Evolutionary conservation across 1,140 invertebrate genomes (phyloP).

Genomic region (Ips nitidus): DNA sequence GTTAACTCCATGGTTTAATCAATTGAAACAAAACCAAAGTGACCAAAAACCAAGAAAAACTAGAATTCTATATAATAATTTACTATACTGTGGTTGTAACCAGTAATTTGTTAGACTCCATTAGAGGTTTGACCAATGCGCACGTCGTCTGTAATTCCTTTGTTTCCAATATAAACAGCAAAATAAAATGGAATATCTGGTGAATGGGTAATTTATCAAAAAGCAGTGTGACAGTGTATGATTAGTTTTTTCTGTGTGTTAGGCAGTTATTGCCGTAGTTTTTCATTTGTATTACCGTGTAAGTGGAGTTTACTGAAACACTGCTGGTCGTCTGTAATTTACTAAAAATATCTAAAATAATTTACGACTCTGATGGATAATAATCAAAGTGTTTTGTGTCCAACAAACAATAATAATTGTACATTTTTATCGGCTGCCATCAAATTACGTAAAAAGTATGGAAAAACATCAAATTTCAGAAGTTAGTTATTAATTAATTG

Average conservation of each 20-base stretch:
- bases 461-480: too few species aligned
- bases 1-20: too few species aligned
- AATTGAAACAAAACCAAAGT: too few species aligned
- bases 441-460: too few species aligned
- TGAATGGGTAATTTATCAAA: slow-evolving; percentile 16
- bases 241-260: slow-evolving; percentile 10
- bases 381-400: not conserved
- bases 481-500: too few species aligned
- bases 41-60: too few species aligned
- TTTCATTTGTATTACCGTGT: not conserved
- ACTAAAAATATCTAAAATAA: not conserved
- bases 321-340: not conserved
- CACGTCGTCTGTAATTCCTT: slow-evolving; percentile 5
- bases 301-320: not conserved
- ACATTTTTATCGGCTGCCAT: not conserved
- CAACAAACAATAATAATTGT: not conserved
- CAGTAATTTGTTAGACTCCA: too few species aligned
- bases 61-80: too few species aligned
- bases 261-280: not conserved
- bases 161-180: slow-evolving; percentile 8
- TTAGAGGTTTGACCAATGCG: too few species aligned
- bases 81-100: too few species aligned
- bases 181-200: slow-evolving; percentile 11
- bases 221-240: slow-evolving; percentile 13
- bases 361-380: not conserved